Percentiles rank a stretch among this genome's conserved stretches.
phyloP scores from a whole-genome alignment of 2,888 invertebrate species.

The Amphipoea lucens region DNA sequence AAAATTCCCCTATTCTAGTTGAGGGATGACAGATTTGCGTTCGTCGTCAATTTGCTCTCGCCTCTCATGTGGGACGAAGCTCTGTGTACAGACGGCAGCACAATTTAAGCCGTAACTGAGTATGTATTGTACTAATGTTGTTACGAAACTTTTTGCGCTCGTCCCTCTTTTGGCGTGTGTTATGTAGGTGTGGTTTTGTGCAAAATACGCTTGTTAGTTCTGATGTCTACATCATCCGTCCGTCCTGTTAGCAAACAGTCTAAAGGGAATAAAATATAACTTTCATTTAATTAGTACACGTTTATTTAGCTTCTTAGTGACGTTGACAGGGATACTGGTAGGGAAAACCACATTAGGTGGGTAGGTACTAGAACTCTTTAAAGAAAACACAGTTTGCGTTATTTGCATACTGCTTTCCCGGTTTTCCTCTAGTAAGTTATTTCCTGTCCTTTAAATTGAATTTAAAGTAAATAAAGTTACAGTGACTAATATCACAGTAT shows the following conservation, averaged over 20 bases:
- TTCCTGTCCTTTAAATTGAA: constrained; percentile 28
- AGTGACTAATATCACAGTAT: too few relatives aligned
- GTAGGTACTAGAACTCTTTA: neutral
- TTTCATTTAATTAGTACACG: constrained; percentile 23
- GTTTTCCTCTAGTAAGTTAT: neutral
- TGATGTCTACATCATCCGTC: neutral
- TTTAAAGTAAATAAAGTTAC: constrained; percentile 20
- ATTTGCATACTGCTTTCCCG: neutral
- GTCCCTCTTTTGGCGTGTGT: constrained; percentile 27
- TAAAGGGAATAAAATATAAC: constrained; percentile 27
- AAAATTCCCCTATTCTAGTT: constrained; percentile 48
- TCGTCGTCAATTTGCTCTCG: constrained; percentile 56
- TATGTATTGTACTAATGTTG: constrained; percentile 35
- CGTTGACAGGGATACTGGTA: neutral
- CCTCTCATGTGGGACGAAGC: constrained; percentile 34
- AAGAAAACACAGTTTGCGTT: neutral
- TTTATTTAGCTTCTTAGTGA: constrained; percentile 1
- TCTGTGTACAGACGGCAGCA: constrained; percentile 51
- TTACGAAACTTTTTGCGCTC: constrained; percentile 44
- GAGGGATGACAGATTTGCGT: constrained; percentile 62
- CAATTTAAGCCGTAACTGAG: constrained; percentile 13
- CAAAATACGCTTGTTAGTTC: constrained; percentile 15
- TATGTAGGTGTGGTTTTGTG: constrained; percentile 38
- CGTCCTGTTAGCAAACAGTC: constrained; percentile 2
- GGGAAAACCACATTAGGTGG: neutral